Conservation (phyloP, 2,113 vertebrate species). For the Cyprinodon brontotheroides region DNA sequence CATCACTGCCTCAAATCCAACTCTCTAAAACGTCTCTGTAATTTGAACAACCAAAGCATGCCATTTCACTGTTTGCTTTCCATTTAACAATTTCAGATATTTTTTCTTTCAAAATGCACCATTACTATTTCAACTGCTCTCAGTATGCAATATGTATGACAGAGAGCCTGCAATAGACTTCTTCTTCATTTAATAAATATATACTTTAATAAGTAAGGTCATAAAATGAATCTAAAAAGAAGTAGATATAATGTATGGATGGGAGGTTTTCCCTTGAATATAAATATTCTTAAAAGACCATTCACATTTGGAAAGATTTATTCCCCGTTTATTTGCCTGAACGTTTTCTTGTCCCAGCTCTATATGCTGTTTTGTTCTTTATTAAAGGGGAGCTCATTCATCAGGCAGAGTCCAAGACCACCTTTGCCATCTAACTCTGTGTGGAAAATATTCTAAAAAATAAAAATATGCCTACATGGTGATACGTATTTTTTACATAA, state of each 20-base stretch:
- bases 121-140: not conserved
- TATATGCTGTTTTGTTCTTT: no score
- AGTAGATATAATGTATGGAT: not conserved
- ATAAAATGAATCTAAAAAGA: not conserved
- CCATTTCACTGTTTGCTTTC: constrained; percentile 5
- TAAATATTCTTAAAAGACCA: no score
- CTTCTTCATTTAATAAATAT: not conserved
- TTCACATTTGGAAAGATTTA: no score
- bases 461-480: no score
- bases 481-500: no score
- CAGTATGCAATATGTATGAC: not conserved
- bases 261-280: no score
- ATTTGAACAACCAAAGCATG: constrained; percentile 15
- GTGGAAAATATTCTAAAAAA: no score
- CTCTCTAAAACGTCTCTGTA: constrained; percentile 27
- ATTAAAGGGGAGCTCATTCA: no score
- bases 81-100: constrained; percentile 1
- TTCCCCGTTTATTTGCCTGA: no score
- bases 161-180: not conserved
- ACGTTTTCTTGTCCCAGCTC: no score
- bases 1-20: constrained; percentile 22
- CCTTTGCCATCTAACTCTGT: no score
- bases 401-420: no score
- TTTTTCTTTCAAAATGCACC: not conserved
- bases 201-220: not conserved